Conservation (phyloP, 2,888 invertebrate species). For the Pseudococcus longispinus region DNA sequence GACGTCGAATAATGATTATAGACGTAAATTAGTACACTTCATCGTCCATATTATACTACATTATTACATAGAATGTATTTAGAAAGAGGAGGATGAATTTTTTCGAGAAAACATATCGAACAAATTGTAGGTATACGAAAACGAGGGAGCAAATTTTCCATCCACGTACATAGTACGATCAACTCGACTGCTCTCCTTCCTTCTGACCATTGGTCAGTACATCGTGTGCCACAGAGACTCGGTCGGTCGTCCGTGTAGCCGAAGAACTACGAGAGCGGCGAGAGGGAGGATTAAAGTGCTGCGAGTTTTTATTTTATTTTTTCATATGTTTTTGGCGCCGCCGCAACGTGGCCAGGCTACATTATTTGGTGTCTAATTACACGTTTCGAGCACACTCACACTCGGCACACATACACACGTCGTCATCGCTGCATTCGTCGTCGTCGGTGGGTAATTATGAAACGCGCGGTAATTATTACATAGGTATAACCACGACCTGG, state of each 20-base stretch:
- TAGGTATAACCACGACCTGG: not conserved
- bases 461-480: not conserved
- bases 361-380: slow-evolving; percentile 38
- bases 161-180: not conserved
- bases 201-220: not conserved
- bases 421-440: not conserved
- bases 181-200: not conserved
- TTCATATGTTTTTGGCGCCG: slow-evolving; percentile 13
- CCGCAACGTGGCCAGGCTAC: not conserved
- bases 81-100: not conserved
- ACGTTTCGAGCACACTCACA: slow-evolving; percentile 25
- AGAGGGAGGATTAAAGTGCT: not conserved
- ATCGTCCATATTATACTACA: not conserved
- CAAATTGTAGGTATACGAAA: too few relatives aligned
- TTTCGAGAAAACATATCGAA: not conserved
- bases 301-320: not conserved
- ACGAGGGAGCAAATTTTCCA: not conserved
- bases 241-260: not conserved
- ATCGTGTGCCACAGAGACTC: not conserved
- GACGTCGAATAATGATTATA: not conserved
- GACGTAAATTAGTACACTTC: not conserved
- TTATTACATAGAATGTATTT: not conserved
- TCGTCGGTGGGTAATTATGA: slow-evolving; percentile 25
- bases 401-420: not conserved
- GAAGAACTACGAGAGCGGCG: too few relatives aligned